A percentile compares a stretch with the other conserved stretches of the same genome.
Conservation (phyloP, 1,140 invertebrate genomes). For the Chlorops oryzae region DNA sequence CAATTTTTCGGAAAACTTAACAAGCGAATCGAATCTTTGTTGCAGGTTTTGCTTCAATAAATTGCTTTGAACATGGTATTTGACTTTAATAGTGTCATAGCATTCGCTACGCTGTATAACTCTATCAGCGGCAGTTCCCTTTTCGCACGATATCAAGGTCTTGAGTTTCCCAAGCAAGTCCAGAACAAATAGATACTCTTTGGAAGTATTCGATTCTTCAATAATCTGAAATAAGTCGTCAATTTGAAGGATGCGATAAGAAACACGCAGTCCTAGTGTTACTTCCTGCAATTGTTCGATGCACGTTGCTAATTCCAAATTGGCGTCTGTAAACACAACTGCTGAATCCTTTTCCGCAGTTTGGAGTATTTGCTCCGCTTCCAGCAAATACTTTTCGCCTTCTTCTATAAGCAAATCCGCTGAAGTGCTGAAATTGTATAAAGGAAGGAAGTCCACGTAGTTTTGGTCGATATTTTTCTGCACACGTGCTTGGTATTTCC, state of each 20-base stretch:
- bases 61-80: constrained; percentile 36
- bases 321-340: constrained; percentile 22
- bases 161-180: constrained; percentile 33
- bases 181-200: constrained; percentile 31
- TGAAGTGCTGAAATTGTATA: constrained; percentile 31
- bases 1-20: constrained; percentile 36
- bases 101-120: constrained; percentile 34
- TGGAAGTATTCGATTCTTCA: constrained; percentile 33
- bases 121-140: constrained; percentile 23
- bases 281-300: constrained; percentile 29
- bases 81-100: constrained; percentile 38
- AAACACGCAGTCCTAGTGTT: constrained; percentile 28
- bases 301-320: constrained; percentile 23
- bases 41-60: constrained; percentile 38
- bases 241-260: constrained; percentile 33
- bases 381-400: constrained; percentile 20
- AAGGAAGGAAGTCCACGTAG: constrained; percentile 40
- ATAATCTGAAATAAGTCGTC: constrained; percentile 41
- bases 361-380: constrained; percentile 29
- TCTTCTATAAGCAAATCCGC: constrained; percentile 37
- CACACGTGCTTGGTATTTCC: constrained; percentile 31
- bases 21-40: constrained; percentile 33
- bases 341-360: constrained; percentile 26
- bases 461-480: constrained; percentile 39
- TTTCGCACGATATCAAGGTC: constrained; percentile 26